These are phyloP conservation scores for Deroplatys truncata DNA, from an alignment of 2,888 invertebrate species.

Conservation along the genomic window DNA sequence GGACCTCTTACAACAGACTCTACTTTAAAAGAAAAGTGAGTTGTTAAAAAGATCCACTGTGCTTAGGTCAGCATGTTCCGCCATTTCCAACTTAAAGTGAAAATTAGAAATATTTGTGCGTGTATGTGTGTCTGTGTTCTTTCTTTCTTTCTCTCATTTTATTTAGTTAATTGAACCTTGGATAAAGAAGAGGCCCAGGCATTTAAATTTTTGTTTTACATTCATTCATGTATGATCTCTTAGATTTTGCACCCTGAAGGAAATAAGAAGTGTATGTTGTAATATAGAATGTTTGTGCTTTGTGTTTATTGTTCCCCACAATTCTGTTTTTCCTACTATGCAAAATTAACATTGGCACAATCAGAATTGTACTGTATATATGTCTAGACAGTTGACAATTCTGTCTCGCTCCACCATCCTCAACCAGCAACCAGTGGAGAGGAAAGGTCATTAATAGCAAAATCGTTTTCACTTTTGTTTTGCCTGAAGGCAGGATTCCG, in stretches of 20 bases:
- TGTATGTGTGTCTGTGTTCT: background rate
- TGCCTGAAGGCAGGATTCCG: constrained; percentile 31
- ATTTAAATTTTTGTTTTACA: background rate
- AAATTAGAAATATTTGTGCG: background rate
- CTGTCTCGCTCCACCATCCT: constrained; percentile 25
- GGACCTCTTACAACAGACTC: background rate
- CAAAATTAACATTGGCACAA: background rate
- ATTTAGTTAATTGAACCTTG: background rate
- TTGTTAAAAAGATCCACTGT: background rate
- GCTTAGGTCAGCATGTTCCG: background rate
- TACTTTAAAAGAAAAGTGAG: background rate
- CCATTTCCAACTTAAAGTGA: background rate
- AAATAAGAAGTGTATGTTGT: background rate
- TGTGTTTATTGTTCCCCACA: background rate
- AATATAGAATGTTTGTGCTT: background rate
- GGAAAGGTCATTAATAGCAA: background rate
- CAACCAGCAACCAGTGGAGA: background rate
- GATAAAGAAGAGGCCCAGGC: background rate
- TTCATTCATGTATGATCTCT: background rate
- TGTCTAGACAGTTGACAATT: background rate
- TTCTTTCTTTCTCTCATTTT: background rate
- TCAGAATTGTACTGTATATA: background rate
- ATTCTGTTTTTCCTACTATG: background rate
- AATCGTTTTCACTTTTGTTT: background rate
- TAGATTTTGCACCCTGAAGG: background rate